phyloP scores from a whole-genome alignment of 2,797 vertebrate genomes.

The Artibeus lituratus region DNA sequence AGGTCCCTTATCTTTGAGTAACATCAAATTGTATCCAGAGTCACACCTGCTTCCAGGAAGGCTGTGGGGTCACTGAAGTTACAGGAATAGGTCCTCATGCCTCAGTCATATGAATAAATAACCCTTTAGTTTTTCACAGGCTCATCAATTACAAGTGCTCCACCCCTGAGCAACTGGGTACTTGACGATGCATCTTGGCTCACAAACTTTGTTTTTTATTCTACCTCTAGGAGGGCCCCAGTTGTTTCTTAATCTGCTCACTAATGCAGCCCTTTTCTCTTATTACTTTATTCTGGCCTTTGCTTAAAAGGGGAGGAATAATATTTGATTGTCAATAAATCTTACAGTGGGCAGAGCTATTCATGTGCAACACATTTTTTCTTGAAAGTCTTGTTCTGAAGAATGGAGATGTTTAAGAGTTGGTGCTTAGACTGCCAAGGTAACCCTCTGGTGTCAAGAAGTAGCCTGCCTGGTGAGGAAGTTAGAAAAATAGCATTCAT shows the following conservation, averaged over 20 bases:
- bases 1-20: not conserved
- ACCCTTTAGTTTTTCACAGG: not conserved
- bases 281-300: conserved; percentile 27
- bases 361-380: conserved; percentile 34
- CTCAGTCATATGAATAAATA: conserved; percentile 36
- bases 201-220: not conserved
- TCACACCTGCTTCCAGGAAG: conserved; percentile 33
- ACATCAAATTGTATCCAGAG: not conserved
- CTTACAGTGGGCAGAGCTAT: not conserved
- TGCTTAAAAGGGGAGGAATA: not conserved
- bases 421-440: not conserved
- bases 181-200: not conserved
- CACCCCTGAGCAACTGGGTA: not conserved
- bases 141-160: not conserved
- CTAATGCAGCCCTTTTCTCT: not conserved
- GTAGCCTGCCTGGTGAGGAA: not conserved
- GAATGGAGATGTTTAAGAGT: not conserved
- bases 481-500: conserved; percentile 41
- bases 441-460: not conserved
- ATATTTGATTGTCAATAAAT: conserved; percentile 45
- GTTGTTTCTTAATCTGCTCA: not conserved
- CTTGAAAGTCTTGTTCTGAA: not conserved
- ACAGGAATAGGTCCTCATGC: not conserved
- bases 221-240: not conserved
- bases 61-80: conserved; percentile 27